A percentile compares a stretch with the other conserved stretches of the same genome.
Conservation (phyloP, 2,797 vertebrate genomes). For the Dallia pectoralis region DNA sequence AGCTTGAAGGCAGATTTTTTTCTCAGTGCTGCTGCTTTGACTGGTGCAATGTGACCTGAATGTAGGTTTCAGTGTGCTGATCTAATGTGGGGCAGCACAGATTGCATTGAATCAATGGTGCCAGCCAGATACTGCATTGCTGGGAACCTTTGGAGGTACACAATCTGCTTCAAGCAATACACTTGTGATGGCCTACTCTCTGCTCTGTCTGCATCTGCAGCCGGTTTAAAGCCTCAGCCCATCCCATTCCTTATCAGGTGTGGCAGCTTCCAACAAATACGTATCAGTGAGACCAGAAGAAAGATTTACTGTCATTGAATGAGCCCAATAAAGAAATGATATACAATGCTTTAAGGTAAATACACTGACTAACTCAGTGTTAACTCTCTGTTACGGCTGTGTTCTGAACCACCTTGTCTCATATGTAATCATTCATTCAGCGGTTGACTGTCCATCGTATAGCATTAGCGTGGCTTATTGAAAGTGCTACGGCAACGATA, state of each 20-base stretch:
- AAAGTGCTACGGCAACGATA: background rate
- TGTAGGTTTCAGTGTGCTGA: constrained; percentile 46
- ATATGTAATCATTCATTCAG: constrained; percentile 17
- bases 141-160: constrained; percentile 52
- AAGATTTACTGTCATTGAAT: constrained; percentile 17
- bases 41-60: constrained; percentile 55
- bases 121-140: constrained; percentile 16
- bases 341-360: background rate
- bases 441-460: background rate
- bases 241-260: background rate
- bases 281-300: constrained; percentile 2
- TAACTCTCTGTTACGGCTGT: constrained; percentile 5
- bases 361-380: constrained; percentile 7
- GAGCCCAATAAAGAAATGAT: constrained; percentile 17
- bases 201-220: constrained; percentile 1
- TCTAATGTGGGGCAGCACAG: constrained; percentile 62
- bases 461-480: background rate
- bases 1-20: constrained; percentile 21
- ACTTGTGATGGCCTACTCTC: constrained; percentile 31
- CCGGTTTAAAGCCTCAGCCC: constrained; percentile 7
- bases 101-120: constrained; percentile 53
- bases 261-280: constrained; percentile 8
- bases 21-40: constrained; percentile 33
- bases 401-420: background rate
- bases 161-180: constrained; percentile 46